Conservation (phyloP, 2,113 vertebrate genomes). For the Callocephalon fimbriatum region DNA sequence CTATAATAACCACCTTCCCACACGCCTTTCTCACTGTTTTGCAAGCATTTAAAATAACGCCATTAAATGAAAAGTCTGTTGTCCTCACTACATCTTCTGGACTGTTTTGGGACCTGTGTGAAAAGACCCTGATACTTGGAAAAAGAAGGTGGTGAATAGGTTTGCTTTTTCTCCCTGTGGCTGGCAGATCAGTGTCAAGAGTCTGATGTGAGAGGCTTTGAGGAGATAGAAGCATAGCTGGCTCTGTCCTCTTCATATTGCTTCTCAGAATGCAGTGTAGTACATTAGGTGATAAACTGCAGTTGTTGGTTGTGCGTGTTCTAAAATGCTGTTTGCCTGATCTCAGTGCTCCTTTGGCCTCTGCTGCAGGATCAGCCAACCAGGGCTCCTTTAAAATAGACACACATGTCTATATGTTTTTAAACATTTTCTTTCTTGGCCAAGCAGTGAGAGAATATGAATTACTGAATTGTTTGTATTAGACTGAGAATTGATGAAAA, state of each 20-base stretch:
- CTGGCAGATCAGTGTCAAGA: neutral
- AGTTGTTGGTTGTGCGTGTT: neutral
- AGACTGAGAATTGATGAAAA: constrained; percentile 4
- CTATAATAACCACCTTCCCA: neutral
- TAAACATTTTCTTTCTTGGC: neutral
- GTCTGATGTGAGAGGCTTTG: neutral
- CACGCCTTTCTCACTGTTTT: accelerated
- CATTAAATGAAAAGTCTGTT: accelerated
- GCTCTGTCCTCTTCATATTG: neutral
- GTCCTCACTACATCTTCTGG: neutral
- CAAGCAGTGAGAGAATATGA: neutral
- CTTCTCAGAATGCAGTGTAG: neutral
- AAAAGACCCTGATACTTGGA: accelerated
- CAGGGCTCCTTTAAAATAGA: neutral
- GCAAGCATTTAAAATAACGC: neutral
- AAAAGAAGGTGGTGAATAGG: accelerated
- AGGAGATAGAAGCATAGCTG: neutral
- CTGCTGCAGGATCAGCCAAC: neutral
- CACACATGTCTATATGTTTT: neutral
- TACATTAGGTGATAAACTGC: neutral
- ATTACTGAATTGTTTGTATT: neutral
- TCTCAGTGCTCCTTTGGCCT: neutral
- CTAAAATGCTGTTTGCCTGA: neutral
- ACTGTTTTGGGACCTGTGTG: accelerated
- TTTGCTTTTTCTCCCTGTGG: neutral